Evolutionary conservation across 2,888 invertebrate species (phyloP).

Genomic region (Orchestes rusci): DNA sequence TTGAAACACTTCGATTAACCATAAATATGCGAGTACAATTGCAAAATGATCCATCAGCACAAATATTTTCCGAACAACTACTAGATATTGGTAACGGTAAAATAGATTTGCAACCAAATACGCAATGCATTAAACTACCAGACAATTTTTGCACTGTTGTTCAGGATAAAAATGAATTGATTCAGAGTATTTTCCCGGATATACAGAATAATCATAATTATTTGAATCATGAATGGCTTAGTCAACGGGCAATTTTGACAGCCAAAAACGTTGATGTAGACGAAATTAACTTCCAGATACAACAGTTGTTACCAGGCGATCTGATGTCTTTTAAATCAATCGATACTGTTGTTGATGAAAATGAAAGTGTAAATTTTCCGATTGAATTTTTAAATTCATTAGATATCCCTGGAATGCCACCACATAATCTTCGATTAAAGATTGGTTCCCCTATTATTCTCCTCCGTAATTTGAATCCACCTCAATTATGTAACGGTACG

Average conservation of each 20-base stretch:
- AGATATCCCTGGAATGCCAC: background rate
- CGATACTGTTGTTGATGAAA: slow-evolving; percentile 1
- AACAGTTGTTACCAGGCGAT: slow-evolving; percentile 1
- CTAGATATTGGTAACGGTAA: background rate
- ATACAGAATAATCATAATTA: slow-evolving; percentile 23
- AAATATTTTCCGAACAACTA: slow-evolving; percentile 7
- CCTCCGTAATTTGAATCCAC: slow-evolving; percentile 15
- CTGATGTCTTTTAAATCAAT: slow-evolving; percentile 6
- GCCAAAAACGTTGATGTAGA: slow-evolving; percentile 30
- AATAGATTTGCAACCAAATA: background rate
- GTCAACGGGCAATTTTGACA: slow-evolving; percentile 34
- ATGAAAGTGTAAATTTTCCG: too few relatives aligned
- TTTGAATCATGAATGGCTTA: slow-evolving; percentile 31
- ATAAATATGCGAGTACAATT: background rate
- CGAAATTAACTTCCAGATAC: slow-evolving; percentile 1
- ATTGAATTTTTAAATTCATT: background rate
- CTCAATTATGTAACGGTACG: slow-evolving; percentile 25
- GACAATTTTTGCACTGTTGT: background rate
- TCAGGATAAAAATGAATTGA: background rate
- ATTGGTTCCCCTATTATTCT: slow-evolving; percentile 14
- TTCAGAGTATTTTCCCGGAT: background rate
- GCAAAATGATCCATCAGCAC: background rate
- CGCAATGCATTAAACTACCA: background rate
- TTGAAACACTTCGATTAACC: background rate
- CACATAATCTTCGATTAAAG: background rate